These are phyloP conservation scores for Pangasius djambal DNA, from an alignment of 2,797 vertebrate genomes.

Conservation along the genomic window DNA sequence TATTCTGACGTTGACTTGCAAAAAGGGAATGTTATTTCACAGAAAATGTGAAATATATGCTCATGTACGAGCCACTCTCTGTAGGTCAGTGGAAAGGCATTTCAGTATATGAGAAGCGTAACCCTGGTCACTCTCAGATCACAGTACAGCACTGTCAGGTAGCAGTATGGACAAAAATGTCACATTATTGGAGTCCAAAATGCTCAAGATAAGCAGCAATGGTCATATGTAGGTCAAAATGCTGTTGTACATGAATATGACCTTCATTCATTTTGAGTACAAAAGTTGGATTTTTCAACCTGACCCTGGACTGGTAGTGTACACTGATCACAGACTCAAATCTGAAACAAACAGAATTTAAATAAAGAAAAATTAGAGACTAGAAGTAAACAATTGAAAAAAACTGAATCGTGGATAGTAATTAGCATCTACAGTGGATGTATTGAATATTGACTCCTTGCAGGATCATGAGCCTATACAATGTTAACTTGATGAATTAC, in stretches of 20 bases:
- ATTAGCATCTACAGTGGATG: neutral
- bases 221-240: too few relatives aligned
- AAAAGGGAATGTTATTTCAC: slow-evolving; percentile 31
- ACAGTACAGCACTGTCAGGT: slow-evolving; percentile 47
- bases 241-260: neutral
- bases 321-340: too few relatives aligned
- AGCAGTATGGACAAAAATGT: slow-evolving; percentile 43
- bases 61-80: neutral
- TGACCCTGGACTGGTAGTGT: neutral
- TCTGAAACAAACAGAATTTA: neutral
- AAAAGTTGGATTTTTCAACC: neutral
- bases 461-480: neutral
- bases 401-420: neutral
- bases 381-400: neutral
- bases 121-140: slow-evolving; percentile 42
- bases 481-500: neutral
- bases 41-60: neutral
- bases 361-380: neutral
- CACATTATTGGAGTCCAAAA: slow-evolving; percentile 38
- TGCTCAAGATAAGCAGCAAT: neutral
- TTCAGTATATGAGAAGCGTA: slow-evolving; percentile 21
- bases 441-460: neutral
- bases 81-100: slow-evolving; percentile 29
- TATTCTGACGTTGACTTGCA: slow-evolving; percentile 40
- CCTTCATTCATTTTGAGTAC: neutral